Percentiles rank a stretch among this genome's conserved stretches.
phyloP scores from a whole-genome alignment of 2,888 invertebrate species.

The Cryptocephalus primarius region DNA sequence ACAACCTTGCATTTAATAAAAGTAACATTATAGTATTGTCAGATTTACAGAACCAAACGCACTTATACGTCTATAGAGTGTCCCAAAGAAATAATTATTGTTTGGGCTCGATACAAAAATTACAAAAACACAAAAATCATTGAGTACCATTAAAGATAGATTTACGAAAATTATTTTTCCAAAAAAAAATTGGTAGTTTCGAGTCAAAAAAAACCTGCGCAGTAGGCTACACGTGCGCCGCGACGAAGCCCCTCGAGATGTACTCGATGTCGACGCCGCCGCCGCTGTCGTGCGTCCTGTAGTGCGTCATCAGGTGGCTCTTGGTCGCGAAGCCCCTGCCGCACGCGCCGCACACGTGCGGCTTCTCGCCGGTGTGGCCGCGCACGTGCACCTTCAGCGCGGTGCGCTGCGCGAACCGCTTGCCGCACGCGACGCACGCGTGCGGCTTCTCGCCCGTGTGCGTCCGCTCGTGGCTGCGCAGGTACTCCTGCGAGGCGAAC shows the following conservation, averaged over 20 bases:
- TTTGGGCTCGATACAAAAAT: too few relatives aligned
- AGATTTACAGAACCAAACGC: too few relatives aligned
- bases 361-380: conserved; percentile 45
- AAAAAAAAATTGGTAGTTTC: too few relatives aligned
- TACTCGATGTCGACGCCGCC: conserved; percentile 29
- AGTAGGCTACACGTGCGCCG: too few relatives aligned
- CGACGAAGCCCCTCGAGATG: conserved; percentile 11
- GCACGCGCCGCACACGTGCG: conserved; percentile 43
- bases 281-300: conserved; percentile 41
- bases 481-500: conserved; percentile 35
- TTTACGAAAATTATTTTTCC: too few relatives aligned
- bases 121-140: too few relatives aligned
- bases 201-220: too few relatives aligned
- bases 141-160: too few relatives aligned
- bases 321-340: conserved; percentile 47
- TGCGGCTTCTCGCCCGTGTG: conserved; percentile 47
- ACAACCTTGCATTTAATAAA: too few relatives aligned
- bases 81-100: too few relatives aligned
- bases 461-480: conserved; percentile 44
- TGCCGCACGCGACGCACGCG: conserved; percentile 45
- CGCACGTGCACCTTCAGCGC: conserved; percentile 44
- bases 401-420: conserved; percentile 46
- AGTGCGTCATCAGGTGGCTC: conserved; percentile 46
- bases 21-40: too few relatives aligned
- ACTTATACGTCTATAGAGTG: too few relatives aligned